Base-by-base conservation (phyloP, 2,888 invertebrate species). In the Tetranychus piercei region DNA sequence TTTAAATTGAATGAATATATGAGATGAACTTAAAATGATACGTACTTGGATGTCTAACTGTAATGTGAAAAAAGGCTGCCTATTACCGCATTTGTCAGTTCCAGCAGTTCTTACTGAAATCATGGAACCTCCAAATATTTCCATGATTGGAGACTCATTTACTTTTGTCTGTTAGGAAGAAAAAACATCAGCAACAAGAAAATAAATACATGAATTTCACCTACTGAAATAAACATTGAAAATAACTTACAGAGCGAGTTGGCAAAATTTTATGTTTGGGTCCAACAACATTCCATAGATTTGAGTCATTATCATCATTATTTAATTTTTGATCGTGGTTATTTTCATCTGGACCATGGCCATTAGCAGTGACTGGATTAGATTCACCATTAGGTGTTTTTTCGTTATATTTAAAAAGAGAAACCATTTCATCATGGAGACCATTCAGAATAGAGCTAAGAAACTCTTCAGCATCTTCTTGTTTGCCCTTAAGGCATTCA, bases 401-500 rank as follows among this genome's bases (percentile, higher is more conserved):
- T 11, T 69, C 69, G 22, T 20, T 69, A 22, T 69, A 22, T 69
- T 69, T 69, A 22, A 73, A 81, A 80, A 91, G 90, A 86, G 93
- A 92, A 3, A 92, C 86, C 93, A 96, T 94, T 85, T 97, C 96
- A 83, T 96, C 96, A 81, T 95, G 94, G 75, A 96, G 87, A 44
- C 91, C 91, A 84, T 95, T 96, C 43, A 97, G 86, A 77, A 96
- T 86, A 82, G 91, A 92, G 8, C 93, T 91, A 1, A 96, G 86
- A 84, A 96, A 95, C 82, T 97, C 96, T 83, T 97, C 96, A 0
- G 96, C 96, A 84, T 97, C 96, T 82, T 96, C 95, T 82, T 96
- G 96, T 23, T 92, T 86, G 0, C 94, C 95, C 77, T 81, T 72
- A 22, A 76, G 75, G 80, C 81, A 82, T 77, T 87, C 87, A n/a